A percentile compares a stretch with the other conserved stretches of the same genome.
Conservation (phyloP, 2,113 vertebrate genomes). For the Pelmatolapia mariae region DNA sequence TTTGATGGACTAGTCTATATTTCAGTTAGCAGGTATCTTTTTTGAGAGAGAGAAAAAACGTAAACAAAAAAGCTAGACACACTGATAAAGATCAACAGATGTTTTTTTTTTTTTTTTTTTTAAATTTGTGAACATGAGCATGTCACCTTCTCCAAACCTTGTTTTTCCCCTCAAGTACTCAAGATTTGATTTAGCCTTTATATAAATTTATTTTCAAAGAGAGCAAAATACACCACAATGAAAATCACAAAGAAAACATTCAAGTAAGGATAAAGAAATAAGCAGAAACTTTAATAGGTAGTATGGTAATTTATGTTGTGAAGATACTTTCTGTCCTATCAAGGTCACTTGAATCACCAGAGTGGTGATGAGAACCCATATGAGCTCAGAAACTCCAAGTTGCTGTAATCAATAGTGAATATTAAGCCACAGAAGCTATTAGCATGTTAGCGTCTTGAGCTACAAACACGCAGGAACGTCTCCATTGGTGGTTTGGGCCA, state of each 20-base stretch:
- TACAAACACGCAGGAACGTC: background rate
- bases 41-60: fast-evolving
- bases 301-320: background rate
- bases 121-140: background rate
- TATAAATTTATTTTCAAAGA: background rate
- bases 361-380: background rate
- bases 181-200: background rate
- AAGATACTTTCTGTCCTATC: background rate
- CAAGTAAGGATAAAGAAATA: background rate
- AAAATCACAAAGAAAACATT: background rate
- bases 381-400: background rate
- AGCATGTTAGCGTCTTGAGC: background rate
- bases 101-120: background rate
- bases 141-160: background rate
- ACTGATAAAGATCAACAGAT: background rate
- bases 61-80: background rate
- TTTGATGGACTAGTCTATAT: background rate
- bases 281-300: background rate
- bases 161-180: background rate
- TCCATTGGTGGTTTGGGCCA: background rate
- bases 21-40: background rate
- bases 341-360: background rate
- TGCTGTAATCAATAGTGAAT: background rate
- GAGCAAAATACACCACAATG: background rate
- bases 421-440: background rate